Percentiles rank a stretch among this genome's conserved stretches.
phyloP scores from a whole-genome alignment of 2,113 vertebrate genomes.

The Cavia aperea region DNA sequence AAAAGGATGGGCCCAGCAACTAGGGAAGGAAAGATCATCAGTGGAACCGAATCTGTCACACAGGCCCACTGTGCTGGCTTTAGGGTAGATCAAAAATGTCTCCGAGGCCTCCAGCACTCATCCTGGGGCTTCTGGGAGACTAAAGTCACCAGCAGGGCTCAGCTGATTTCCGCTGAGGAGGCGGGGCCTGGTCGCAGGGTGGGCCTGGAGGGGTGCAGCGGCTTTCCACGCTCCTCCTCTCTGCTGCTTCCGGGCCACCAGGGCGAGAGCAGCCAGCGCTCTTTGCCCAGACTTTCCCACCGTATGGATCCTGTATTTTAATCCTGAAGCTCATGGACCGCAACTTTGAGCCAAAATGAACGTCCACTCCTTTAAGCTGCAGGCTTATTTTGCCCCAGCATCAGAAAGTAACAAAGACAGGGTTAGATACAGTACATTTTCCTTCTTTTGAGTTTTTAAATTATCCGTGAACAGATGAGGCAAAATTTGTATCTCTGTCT shows the following conservation, averaged over 20 bases:
- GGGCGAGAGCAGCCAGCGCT: background rate
- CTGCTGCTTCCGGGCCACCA: background rate
- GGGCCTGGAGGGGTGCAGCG: background rate
- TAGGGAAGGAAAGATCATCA: background rate
- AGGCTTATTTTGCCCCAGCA: background rate
- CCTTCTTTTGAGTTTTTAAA: background rate
- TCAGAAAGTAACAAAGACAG: background rate
- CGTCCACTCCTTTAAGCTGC: background rate
- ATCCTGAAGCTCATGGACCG: background rate
- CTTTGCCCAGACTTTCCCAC: too few relatives aligned
- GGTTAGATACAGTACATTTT: background rate
- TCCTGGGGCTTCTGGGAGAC: background rate
- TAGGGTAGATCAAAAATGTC: background rate
- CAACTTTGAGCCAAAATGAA: background rate
- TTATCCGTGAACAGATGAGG: background rate
- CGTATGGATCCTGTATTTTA: too few relatives aligned
- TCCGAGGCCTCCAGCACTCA: background rate
- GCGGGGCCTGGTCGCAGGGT: too few relatives aligned
- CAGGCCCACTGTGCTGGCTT: background rate
- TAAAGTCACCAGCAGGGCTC: too few relatives aligned
- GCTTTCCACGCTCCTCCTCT: background rate
- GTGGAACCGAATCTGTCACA: background rate
- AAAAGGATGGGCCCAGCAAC: background rate
- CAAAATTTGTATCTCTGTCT: background rate
- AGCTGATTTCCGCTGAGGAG: background rate